phyloP scores from a whole-genome alignment of 2,113 vertebrate species.

The Cygnus buccinator region DNA sequence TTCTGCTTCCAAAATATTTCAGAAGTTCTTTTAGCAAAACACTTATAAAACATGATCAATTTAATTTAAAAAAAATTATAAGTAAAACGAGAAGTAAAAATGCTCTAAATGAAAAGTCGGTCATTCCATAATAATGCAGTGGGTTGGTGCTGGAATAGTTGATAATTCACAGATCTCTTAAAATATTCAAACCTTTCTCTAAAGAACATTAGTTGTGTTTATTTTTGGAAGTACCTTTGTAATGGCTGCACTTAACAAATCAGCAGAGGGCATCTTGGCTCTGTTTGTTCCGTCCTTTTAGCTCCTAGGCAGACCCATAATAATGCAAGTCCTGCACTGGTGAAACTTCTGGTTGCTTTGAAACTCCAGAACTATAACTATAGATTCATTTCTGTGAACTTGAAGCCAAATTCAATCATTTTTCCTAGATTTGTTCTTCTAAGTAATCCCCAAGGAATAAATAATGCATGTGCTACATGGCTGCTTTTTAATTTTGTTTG shows the following conservation, averaged over 20 bases:
- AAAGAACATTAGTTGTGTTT: constrained; percentile 1
- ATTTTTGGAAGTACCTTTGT: not conserved
- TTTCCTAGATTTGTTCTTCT: not conserved
- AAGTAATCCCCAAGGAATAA: not conserved
- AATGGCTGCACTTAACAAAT: not conserved
- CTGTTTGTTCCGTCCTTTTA: not conserved
- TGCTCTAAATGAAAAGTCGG: not conserved
- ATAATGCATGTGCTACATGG: not conserved
- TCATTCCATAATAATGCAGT: not conserved
- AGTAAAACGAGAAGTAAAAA: constrained; percentile 21
- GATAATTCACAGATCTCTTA: not conserved
- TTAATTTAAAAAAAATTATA: not conserved
- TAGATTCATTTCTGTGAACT: not conserved
- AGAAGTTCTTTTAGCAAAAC: not conserved
- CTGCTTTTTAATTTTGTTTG: constrained; percentile 15
- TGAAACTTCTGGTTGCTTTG: not conserved
- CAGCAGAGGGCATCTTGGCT: not conserved
- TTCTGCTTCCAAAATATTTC: not conserved
- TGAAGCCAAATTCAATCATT: not conserved
- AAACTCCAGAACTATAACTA: not conserved
- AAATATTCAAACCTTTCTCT: not conserved
- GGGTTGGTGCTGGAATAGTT: not conserved
- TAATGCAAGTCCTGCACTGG: not conserved
- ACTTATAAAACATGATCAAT: not conserved
- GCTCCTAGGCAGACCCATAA: not conserved